Evolutionary conservation across 1,140 invertebrate species (phyloP).

Genomic region (Formica exsecta): DNA sequence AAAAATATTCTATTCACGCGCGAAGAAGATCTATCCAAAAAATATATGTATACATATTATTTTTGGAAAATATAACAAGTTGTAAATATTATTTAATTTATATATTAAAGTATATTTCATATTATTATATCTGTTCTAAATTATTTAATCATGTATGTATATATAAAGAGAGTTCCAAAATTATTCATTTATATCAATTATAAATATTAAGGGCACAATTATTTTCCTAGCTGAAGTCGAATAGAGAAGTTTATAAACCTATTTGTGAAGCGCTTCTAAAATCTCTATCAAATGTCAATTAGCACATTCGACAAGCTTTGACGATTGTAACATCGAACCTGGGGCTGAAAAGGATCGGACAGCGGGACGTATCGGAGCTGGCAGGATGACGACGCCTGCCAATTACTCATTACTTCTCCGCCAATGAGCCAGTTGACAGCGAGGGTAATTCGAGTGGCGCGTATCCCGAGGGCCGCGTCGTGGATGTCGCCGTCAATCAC

Average conservation of each 20-base stretch:
- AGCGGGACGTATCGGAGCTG: not conserved
- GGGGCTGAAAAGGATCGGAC: not conserved
- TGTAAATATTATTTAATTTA: not conserved
- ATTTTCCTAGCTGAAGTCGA: not conserved
- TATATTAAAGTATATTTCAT: not conserved
- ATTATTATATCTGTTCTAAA: not conserved
- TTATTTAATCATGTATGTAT: not conserved
- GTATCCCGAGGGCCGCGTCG: conserved; percentile 43
- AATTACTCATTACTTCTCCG: conserved; percentile 41
- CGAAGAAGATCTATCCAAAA: not conserved
- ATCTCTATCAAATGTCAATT: conserved; percentile 2
- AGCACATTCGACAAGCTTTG: not conserved
- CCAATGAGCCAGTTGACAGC: conserved; percentile 48
- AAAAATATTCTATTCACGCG: not conserved
- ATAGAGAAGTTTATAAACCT: not conserved
- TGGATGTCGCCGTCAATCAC: conserved; percentile 68
- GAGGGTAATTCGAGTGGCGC: conserved; percentile 54
- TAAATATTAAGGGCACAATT: not conserved
- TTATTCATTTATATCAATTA: not conserved
- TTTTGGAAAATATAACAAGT: not conserved
- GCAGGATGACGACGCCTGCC: conserved; percentile 22
- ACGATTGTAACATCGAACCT: not conserved
- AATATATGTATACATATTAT: not conserved
- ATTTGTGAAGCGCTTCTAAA: not conserved
- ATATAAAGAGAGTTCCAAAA: not conserved